These are phyloP conservation scores for Castor canadensis DNA, from an alignment of 2,113 vertebrate genomes.

Conservation along the genomic window DNA sequence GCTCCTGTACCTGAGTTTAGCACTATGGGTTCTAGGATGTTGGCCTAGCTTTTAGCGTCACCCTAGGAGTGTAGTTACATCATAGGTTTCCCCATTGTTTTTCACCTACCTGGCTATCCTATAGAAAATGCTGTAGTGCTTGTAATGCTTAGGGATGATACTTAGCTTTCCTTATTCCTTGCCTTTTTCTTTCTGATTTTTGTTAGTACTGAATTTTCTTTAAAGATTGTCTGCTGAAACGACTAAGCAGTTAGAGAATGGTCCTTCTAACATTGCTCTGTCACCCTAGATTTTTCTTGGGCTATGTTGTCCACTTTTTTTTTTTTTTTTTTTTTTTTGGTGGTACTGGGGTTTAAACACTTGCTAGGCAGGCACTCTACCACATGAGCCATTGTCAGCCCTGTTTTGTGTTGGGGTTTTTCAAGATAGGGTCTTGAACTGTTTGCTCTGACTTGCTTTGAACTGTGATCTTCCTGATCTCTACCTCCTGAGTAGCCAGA, in stretches of 20 bases:
- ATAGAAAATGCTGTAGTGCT: background rate
- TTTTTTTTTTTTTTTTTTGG: too few species aligned
- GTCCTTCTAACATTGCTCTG: background rate
- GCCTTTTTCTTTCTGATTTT: too few species aligned
- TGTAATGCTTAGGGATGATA: background rate
- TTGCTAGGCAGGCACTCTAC: too few species aligned
- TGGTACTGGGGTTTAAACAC: too few species aligned
- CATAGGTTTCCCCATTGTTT: background rate
- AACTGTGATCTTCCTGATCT: too few species aligned
- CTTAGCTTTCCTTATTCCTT: background rate
- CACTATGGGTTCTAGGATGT: background rate
- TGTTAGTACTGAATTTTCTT: too few species aligned
- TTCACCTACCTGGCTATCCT: background rate
- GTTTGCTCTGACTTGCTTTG: too few species aligned
- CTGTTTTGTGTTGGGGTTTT: too few species aligned
- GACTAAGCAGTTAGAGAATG: background rate
- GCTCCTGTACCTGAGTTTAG: background rate
- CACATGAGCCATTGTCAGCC: too few species aligned
- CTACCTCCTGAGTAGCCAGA: too few species aligned
- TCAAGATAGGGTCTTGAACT: too few species aligned
- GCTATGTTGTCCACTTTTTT: background rate
- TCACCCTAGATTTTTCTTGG: background rate
- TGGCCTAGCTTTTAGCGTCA: background rate
- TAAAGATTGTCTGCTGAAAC: conserved; percentile 9
- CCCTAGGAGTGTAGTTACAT: background rate